Conservation (phyloP, 2,113 vertebrate genomes). For the Ramphastos sulfuratus region DNA sequence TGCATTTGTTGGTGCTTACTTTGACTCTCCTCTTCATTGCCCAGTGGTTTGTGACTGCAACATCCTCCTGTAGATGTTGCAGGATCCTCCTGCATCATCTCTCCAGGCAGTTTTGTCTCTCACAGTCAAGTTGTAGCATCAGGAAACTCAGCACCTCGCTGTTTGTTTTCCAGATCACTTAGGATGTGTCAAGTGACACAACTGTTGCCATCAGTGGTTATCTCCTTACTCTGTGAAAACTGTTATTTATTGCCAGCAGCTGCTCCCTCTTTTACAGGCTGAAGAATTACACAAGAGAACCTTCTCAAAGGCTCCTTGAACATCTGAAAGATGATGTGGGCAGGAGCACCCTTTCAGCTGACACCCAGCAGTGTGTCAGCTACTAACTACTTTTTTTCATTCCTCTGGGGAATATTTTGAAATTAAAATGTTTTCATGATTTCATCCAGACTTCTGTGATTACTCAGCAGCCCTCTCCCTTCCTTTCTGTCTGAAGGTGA, state of each 20-base stretch:
- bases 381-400: neutral
- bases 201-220: neutral
- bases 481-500: conserved; percentile 84
- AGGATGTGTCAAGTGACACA: neutral
- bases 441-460: neutral
- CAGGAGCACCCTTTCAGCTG: neutral
- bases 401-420: neutral
- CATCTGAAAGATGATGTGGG: neutral
- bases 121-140: neutral
- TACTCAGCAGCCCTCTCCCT: conserved; percentile 28
- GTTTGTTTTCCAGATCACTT: neutral
- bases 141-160: neutral
- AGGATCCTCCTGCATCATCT: neutral
- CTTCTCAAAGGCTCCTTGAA: neutral
- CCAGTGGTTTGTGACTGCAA: neutral
- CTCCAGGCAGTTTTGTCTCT: neutral
- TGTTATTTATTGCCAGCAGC: neutral
- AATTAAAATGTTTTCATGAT: neutral
- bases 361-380: neutral
- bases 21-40: neutral
- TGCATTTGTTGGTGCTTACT: neutral
- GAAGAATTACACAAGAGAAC: neutral
- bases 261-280: neutral
- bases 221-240: neutral
- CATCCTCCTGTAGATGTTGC: neutral